phyloP scores from a whole-genome alignment of 2,888 invertebrate species.

The Notocelia uddmanniana region DNA sequence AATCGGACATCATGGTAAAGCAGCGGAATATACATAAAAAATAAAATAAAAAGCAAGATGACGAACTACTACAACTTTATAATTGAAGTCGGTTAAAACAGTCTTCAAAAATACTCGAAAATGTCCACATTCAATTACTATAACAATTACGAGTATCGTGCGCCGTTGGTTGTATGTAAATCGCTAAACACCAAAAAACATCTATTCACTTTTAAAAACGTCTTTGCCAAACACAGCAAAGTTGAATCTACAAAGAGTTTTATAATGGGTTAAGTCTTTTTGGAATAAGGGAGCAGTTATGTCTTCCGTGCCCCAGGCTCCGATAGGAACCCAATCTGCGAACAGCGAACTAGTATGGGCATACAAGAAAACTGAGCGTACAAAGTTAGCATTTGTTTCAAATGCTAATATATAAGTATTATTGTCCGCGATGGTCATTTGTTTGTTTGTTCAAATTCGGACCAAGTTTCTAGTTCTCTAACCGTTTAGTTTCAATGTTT shows the following conservation, averaged over 20 bases:
- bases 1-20: too few species aligned
- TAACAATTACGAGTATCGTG: conserved; percentile 12
- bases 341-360: neutral
- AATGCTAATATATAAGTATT: conserved; percentile 25
- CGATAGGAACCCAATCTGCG: neutral
- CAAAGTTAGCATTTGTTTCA: conserved; percentile 36
- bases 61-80: too few species aligned
- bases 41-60: too few species aligned
- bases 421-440: conserved; percentile 41
- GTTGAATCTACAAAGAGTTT: neutral
- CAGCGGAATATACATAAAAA: too few species aligned
- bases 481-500: conserved; percentile 31
- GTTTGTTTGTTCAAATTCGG: conserved; percentile 35
- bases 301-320: neutral
- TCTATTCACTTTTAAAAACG: conserved; percentile 6
- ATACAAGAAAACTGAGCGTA: neutral
- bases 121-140: conserved; percentile 15
- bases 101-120: neutral
- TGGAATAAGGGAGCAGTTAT: conserved; percentile 4
- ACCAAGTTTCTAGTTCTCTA: conserved; percentile 30
- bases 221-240: conserved; percentile 5
- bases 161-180: conserved; percentile 15
- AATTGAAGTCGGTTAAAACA: neutral
- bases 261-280: neutral
- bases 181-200: neutral